Percentiles rank a stretch among this genome's conserved stretches.
phyloP scores from a whole-genome alignment of 2,888 invertebrate species.

The Tethea ocularis region DNA sequence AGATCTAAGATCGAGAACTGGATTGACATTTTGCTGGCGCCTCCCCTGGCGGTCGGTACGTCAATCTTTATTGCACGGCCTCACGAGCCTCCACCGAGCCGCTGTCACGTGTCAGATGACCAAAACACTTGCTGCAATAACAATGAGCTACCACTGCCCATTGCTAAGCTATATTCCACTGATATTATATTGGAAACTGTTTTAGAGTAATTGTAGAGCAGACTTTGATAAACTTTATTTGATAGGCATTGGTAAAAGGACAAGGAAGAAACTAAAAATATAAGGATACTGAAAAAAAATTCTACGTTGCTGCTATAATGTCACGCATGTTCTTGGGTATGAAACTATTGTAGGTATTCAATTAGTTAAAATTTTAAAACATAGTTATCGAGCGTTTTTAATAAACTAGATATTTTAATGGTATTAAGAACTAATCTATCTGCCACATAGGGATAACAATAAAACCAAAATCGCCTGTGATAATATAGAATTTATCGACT shows the following conservation, averaged over 20 bases:
- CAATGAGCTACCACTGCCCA: constrained; percentile 25
- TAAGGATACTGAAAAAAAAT: too few relatives aligned
- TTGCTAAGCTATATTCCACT: constrained; percentile 9
- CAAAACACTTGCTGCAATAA: constrained; percentile 40
- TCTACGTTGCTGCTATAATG: too few relatives aligned
- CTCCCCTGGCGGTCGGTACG: constrained; percentile 55
- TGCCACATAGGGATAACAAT: constrained; percentile 64
- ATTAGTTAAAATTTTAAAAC: too few relatives aligned
- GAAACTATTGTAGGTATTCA: too few relatives aligned
- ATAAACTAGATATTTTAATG: neutral
- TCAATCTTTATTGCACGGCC: constrained; percentile 73
- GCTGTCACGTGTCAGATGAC: constrained; percentile 57
- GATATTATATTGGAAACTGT: too few relatives aligned
- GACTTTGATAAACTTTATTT: neutral
- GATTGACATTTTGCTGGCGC: constrained; percentile 72
- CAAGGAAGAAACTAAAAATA: too few relatives aligned
- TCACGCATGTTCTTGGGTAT: too few relatives aligned
- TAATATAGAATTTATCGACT: constrained; percentile 81
- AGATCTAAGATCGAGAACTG: constrained; percentile 69
- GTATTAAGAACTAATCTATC: constrained; percentile 58
- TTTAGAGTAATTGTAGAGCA: neutral
- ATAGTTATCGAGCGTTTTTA: neutral
- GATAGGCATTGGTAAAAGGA: neutral
- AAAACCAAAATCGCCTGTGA: constrained; percentile 77
- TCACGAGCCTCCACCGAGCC: constrained; percentile 22